Conservation (phyloP, 2,888 invertebrate genomes). For the Nephrotoma appendiculata region DNA sequence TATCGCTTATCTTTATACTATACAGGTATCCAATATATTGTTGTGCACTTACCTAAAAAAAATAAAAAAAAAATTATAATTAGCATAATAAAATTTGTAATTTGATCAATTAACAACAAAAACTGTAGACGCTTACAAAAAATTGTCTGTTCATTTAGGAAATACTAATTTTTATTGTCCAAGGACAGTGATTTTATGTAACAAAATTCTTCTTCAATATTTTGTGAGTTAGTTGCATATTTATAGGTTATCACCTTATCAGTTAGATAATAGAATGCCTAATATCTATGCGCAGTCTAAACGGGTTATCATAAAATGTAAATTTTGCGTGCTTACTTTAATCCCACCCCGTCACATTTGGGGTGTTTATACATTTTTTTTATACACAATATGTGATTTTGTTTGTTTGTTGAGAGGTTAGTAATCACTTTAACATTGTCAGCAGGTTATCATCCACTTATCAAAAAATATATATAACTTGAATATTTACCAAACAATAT, state of each 20-base stretch:
- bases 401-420: neutral
- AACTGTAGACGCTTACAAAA: neutral
- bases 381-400: neutral
- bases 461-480: neutral
- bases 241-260: neutral
- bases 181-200: neutral
- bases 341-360: neutral
- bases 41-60: neutral
- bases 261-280: neutral
- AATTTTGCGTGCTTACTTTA: neutral
- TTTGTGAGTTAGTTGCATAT: neutral
- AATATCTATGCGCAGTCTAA: neutral
- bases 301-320: neutral
- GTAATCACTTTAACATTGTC: neutral
- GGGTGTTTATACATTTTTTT: neutral
- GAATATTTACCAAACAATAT: neutral
- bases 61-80: neutral
- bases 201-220: neutral
- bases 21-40: neutral
- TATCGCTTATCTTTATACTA: neutral
- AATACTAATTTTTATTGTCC: neutral
- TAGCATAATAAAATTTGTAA: neutral
- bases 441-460: neutral
- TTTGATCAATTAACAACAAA: neutral
- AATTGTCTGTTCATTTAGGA: neutral